Conservation (phyloP, 2,797 vertebrate genomes). For the Poeciliopsis presidionis region DNA sequence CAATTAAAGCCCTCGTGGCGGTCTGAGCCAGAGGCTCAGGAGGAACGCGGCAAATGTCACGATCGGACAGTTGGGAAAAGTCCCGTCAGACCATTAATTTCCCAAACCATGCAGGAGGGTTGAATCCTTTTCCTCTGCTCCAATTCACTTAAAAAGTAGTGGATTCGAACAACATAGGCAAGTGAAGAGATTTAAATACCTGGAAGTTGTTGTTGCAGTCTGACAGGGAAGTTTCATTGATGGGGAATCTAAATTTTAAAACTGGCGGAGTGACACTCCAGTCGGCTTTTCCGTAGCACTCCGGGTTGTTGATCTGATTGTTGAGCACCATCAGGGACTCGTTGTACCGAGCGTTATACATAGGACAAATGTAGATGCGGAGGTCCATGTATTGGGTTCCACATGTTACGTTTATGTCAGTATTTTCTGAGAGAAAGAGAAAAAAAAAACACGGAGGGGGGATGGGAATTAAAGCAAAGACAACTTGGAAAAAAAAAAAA, state of each 20-base stretch:
- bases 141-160: not conserved
- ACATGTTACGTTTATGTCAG: constrained; percentile 74
- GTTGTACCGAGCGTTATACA: constrained; percentile 78
- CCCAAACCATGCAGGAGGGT: not conserved
- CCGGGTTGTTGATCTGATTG: constrained; percentile 23
- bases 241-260: constrained; percentile 72
- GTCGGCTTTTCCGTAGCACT: constrained; percentile 71
- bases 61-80: no score
- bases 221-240: constrained; percentile 49
- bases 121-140: not conserved
- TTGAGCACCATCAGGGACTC: constrained; percentile 79
- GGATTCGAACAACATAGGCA: not conserved
- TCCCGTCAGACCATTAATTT: no score
- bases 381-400: constrained; percentile 72
- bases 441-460: not conserved
- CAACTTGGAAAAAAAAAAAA: not conserved
- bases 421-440: constrained; percentile 61
- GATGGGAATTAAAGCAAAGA: not conserved
- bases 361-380: constrained; percentile 75
- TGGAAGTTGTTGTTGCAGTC: constrained; percentile 61
- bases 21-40: no score
- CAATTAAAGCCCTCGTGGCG: no score
- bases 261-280: constrained; percentile 61
- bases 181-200: constrained; percentile 49
- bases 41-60: no score